Conservation (phyloP, 2,888 invertebrate species). For the Mystacides longicornis region DNA sequence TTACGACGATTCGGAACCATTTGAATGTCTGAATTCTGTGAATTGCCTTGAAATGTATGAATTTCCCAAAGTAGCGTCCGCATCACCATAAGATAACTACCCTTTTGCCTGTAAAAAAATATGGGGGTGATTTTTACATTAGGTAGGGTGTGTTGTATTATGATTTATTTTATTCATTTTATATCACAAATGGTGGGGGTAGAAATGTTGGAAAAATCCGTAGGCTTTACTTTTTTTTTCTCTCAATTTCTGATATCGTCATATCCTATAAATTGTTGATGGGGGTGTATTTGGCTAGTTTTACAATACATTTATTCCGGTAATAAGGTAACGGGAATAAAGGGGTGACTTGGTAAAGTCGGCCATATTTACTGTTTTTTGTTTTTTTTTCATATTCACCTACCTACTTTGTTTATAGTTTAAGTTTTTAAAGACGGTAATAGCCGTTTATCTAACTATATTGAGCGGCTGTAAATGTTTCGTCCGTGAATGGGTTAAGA, state of each 20-base stretch:
- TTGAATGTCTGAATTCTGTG: no score
- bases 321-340: conserved; percentile 20
- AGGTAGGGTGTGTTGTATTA: conserved; percentile 18
- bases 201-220: conserved; percentile 3
- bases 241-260: not conserved
- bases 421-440: no score
- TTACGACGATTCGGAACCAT: no score
- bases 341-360: conserved; percentile 13
- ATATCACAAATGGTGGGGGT: conserved; percentile 12
- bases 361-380: conserved; percentile 9
- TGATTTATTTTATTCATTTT: conserved; percentile 24
- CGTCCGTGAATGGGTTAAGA: no score
- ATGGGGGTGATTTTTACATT: not conserved
- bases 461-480: no score
- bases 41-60: no score
- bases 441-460: no score
- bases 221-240: not conserved
- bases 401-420: no score
- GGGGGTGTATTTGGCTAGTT: conserved; percentile 18
- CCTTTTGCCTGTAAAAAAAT: conserved; percentile 3
- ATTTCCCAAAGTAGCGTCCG: not conserved
- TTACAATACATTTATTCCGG: conserved; percentile 25
- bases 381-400: no score
- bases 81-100: not conserved
- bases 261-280: not conserved